Percentiles rank a stretch among this genome's conserved stretches.
Conservation (phyloP, 1,140 invertebrate genomes). For the Drosophila ambigua region DNA sequence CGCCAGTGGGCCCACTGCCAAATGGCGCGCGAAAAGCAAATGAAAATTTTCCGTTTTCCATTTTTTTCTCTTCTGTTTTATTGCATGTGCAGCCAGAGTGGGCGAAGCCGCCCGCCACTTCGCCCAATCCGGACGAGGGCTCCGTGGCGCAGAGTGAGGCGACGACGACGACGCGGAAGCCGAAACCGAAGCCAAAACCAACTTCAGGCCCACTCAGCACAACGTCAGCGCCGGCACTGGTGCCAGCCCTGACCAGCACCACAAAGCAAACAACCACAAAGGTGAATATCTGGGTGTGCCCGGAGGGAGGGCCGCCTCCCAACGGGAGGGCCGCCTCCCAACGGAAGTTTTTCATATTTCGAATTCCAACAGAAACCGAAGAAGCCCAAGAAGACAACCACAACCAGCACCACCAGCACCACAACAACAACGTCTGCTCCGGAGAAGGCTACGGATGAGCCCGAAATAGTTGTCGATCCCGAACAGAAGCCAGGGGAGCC, state of each 20-base stretch:
- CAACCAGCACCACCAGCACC: slow-evolving; percentile 42
- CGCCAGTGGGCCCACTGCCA: slow-evolving; percentile 83
- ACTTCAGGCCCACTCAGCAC: slow-evolving; percentile 49
- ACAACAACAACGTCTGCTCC: slow-evolving; percentile 56
- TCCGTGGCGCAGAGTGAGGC: slow-evolving; percentile 51
- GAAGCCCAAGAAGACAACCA: slow-evolving; percentile 64
- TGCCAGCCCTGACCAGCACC: slow-evolving; percentile 50
- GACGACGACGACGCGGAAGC: slow-evolving; percentile 71
- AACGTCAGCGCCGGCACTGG: slow-evolving; percentile 51
- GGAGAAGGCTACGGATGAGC: slow-evolving; percentile 48
- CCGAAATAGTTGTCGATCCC: slow-evolving; percentile 45
- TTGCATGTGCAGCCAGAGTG: slow-evolving; percentile 87
- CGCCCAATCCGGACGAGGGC: slow-evolving; percentile 83
- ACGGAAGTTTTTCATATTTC: not conserved
- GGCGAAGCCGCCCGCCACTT: slow-evolving; percentile 88
- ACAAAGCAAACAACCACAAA: slow-evolving; percentile 70
- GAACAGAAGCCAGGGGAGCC: slow-evolving; percentile 14
- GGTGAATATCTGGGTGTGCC: slow-evolving; percentile 21
- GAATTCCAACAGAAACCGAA: slow-evolving; percentile 51
- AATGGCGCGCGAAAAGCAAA: slow-evolving; percentile 3
- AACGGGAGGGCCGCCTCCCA: not conserved
- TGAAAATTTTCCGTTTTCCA: not conserved
- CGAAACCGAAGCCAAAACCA: slow-evolving; percentile 75
- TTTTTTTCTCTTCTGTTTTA: not conserved
- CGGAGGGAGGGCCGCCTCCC: not conserved